These are phyloP conservation scores for Drosophila guanche DNA, from an alignment of 1,140 invertebrate genomes.

Conservation along the genomic window DNA sequence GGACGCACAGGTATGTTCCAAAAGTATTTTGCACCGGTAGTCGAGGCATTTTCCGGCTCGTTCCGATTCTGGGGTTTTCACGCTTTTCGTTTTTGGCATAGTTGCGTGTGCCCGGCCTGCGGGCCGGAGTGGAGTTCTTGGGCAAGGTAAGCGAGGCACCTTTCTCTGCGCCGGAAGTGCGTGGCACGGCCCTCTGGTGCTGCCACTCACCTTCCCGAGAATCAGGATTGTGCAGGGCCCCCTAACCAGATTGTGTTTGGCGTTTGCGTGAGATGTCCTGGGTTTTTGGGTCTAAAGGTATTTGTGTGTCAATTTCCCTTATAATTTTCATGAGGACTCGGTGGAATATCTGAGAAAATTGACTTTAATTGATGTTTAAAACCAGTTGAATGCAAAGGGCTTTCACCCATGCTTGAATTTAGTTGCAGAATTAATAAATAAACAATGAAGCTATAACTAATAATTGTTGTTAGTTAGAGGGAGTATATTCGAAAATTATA, in stretches of 20 bases:
- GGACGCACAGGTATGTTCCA: slow-evolving; percentile 83
- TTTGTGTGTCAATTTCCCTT: not conserved
- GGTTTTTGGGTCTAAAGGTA: slow-evolving; percentile 46
- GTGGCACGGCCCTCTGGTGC: slow-evolving; percentile 4
- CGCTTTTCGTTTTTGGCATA: slow-evolving; percentile 81
- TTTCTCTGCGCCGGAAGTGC: not conserved
- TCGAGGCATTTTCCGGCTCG: slow-evolving; percentile 70
- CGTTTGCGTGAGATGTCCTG: slow-evolving; percentile 73
- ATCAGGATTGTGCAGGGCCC: slow-evolving; percentile 14
- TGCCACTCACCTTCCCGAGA: slow-evolving; percentile 2
- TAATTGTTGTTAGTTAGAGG: too few species aligned
- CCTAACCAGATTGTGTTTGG: slow-evolving; percentile 44
- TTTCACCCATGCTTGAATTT: too few species aligned
- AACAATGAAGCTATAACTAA: too few species aligned
- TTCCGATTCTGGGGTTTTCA: slow-evolving; percentile 66
- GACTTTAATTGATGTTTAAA: too few species aligned
- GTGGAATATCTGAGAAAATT: too few species aligned
- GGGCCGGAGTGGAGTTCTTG: slow-evolving; percentile 11
- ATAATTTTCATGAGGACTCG: too few species aligned
- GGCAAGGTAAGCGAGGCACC: not conserved
- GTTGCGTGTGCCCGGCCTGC: slow-evolving; percentile 67
- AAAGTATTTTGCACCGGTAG: slow-evolving; percentile 81
- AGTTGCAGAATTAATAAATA: too few species aligned
- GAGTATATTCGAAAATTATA: too few species aligned
- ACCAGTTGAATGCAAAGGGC: too few species aligned